Percentiles rank a stretch among this genome's conserved stretches.
These are phyloP conservation scores for Coelopa pilipes DNA, from an alignment of 2,888 invertebrate genomes.

Conservation along the genomic window DNA sequence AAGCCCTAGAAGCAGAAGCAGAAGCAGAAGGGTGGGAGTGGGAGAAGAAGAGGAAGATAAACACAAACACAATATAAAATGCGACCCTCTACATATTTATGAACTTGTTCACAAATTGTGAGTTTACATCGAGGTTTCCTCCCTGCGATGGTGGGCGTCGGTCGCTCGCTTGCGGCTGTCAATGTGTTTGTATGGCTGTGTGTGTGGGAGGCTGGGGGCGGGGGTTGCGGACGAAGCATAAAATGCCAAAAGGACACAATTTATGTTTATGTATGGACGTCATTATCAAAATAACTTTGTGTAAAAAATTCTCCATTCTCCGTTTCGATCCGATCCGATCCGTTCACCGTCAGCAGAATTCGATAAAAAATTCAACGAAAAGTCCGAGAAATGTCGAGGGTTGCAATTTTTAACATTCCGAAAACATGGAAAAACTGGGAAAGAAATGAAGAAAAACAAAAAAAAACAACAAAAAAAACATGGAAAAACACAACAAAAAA, in stretches of 20 bases:
- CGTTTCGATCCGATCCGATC: too few species aligned
- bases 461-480: not conserved
- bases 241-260: slow-evolving; percentile 29
- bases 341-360: slow-evolving; percentile 27
- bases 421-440: not conserved
- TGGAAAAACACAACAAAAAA: too few species aligned
- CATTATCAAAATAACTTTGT: slow-evolving; percentile 31
- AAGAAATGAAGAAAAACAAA: not conserved
- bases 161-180: not conserved
- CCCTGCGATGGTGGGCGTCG: too few species aligned
- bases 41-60: slow-evolving; percentile 15
- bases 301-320: slow-evolving; percentile 25
- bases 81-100: slow-evolving; percentile 36
- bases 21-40: slow-evolving; percentile 2
- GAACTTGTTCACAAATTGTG: slow-evolving; percentile 34
- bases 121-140: not conserved
- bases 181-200: not conserved
- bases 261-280: slow-evolving; percentile 34
- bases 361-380: slow-evolving; percentile 28
- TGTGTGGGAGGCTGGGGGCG: not conserved
- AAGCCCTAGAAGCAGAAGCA: too few species aligned
- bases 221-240: too few species aligned
- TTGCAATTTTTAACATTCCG: too few species aligned
- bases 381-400: not conserved
- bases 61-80: slow-evolving; percentile 12